Evolutionary conservation across 2,797 vertebrate genomes (phyloP).

Genomic region (Anabas testudineus): DNA sequence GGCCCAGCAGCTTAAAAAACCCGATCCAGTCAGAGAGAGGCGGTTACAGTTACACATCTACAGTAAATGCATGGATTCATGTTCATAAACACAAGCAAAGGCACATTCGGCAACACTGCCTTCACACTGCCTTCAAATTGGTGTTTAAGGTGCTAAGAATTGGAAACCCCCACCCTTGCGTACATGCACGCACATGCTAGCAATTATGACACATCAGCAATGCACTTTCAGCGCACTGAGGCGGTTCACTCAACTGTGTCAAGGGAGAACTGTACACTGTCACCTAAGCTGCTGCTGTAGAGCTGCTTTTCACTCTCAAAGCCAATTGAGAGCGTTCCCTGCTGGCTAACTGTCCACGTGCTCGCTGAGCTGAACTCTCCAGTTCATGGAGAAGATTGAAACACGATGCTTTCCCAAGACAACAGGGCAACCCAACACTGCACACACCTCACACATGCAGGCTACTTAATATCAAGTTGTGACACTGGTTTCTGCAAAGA

Average conservation of each 20-base stretch:
- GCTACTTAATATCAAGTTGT: conserved; percentile 57
- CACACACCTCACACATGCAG: conserved; percentile 52
- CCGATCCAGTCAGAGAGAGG: conserved; percentile 42
- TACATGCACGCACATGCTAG: conserved; percentile 43
- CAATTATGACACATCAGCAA: conserved; percentile 54
- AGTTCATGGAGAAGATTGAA: conserved; percentile 66
- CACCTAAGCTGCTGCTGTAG: conserved; percentile 60
- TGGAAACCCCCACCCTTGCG: conserved; percentile 50
- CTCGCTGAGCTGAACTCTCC: conserved; percentile 40
- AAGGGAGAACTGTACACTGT: conserved; percentile 56
- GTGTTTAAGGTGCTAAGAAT: conserved; percentile 27
- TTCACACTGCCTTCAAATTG: conserved; percentile 9
- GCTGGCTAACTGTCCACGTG: conserved; percentile 50
- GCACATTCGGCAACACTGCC: conserved; percentile 16
- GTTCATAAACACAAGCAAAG: conserved; percentile 10
- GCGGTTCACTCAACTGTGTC: conserved; percentile 56
- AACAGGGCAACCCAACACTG: conserved; percentile 66
- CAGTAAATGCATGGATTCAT: conserved; percentile 16
- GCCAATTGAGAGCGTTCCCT: conserved; percentile 66
- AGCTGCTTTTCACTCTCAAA: conserved; percentile 37
- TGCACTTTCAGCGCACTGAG: conserved; percentile 28
- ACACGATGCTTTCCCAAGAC: conserved; percentile 68
- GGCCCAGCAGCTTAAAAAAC: conserved; percentile 43
- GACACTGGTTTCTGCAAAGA: conserved; percentile 47
- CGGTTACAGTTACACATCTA: conserved; percentile 35